These are phyloP conservation scores for Siniperca scherzeri DNA, from an alignment of 2,797 vertebrate species.

Conservation along the genomic window DNA sequence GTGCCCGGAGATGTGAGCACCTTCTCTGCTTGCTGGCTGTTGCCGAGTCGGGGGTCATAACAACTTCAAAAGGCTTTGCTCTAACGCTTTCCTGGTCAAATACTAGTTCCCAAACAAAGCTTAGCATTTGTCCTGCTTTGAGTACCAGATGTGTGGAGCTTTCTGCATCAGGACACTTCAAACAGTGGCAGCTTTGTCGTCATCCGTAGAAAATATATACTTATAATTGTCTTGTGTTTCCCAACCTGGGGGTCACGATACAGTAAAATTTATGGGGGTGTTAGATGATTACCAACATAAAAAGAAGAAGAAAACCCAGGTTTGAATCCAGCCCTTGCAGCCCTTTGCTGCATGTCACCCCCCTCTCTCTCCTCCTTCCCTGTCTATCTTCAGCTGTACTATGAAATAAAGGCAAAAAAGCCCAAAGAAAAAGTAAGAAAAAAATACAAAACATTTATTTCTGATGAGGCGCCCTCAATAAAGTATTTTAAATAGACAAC, in stretches of 20 bases:
- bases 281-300: not conserved
- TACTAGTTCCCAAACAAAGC: conserved; percentile 26
- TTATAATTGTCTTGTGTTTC: not conserved
- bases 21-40: not conserved
- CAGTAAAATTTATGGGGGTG: too few species aligned
- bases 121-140: conserved; percentile 4
- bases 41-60: conserved; percentile 31
- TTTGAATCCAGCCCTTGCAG: too few species aligned
- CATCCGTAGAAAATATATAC: not conserved
- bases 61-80: conserved; percentile 50
- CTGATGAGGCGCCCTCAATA: not conserved
- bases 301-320: too few species aligned
- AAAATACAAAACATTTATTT: not conserved
- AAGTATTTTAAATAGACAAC: not conserved
- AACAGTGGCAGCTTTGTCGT: conserved; percentile 15
- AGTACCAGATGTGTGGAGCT: conserved; percentile 32
- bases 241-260: not conserved
- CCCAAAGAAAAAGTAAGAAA: not conserved
- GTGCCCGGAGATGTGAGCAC: conserved; percentile 44
- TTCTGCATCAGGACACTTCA: not conserved
- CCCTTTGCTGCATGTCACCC: too few species aligned
- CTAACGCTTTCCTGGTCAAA: conserved; percentile 20
- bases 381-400: too few species aligned
- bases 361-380: too few species aligned
- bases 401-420: too few species aligned